phyloP scores from a whole-genome alignment of 2,888 invertebrate genomes.

The Plebejus melissa region DNA sequence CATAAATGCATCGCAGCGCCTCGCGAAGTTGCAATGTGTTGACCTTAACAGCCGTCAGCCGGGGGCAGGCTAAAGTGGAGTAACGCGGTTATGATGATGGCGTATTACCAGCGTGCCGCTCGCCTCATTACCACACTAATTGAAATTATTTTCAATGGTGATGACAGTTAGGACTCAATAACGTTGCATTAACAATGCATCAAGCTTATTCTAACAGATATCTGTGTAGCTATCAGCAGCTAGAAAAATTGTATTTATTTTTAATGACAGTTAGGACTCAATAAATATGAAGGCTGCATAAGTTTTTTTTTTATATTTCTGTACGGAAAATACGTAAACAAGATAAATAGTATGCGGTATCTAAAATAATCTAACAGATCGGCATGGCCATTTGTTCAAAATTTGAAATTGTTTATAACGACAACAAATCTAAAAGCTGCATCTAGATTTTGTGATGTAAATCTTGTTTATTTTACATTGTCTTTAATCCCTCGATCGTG shows the following conservation, averaged over 20 bases:
- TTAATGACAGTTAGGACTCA: slow-evolving; percentile 40
- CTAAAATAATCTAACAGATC: too few relatives aligned
- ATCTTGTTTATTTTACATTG: too few relatives aligned
- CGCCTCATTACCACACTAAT: slow-evolving; percentile 58
- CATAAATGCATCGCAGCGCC: too few relatives aligned
- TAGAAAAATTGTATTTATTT: slow-evolving; percentile 62
- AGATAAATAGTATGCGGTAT: too few relatives aligned
- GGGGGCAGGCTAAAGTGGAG: slow-evolving; percentile 71
- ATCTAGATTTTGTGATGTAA: too few relatives aligned
- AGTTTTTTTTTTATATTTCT: neutral
- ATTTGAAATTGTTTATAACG: too few relatives aligned
- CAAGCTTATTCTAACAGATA: too few relatives aligned
- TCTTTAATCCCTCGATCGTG: too few relatives aligned
- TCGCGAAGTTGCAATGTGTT: neutral
- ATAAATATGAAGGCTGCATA: neutral
- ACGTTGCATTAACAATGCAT: neutral
- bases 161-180: slow-evolving; percentile 41
- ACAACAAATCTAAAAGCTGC: too few relatives aligned
- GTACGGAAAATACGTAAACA: too few relatives aligned
- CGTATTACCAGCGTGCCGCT: slow-evolving; percentile 61
- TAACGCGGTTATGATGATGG: slow-evolving; percentile 73
- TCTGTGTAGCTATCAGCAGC: too few relatives aligned
- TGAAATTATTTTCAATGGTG: slow-evolving; percentile 63
- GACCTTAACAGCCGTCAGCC: slow-evolving; percentile 43
- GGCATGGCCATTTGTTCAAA: too few relatives aligned